Base-by-base conservation (phyloP, 1,140 invertebrate genomes). In the Parasteatoda tepidariorum region DNA sequence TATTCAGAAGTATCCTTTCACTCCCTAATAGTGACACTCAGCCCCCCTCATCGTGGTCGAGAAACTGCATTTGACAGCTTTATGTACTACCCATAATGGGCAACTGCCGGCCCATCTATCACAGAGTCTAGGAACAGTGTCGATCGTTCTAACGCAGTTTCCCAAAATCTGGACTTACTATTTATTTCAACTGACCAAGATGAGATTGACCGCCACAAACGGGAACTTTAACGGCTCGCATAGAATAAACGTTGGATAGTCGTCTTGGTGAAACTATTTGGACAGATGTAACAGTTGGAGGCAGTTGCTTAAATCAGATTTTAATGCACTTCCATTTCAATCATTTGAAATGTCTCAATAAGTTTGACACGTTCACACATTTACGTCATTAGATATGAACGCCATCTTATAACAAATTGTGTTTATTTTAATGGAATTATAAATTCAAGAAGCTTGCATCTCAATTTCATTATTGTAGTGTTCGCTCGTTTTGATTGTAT, bases 61-160 rank as follows among this genome's bases (percentile, higher is more conserved):
- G 26, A 61, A 38, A 64, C 74, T 76, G 74, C 38, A 41, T 31
- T 31, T 76, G 74, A 76, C 74, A 76, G 74, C 74, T 76, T 76
- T 76, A 76, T 76, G 74, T 66, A 30, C 61, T 41, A 26, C 41
- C 74, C 74, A 76, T 76, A 76, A 76, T 64, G 61, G 74, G 59
- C 61, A 33, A 66, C 59, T 76, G 74, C 59, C 64, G 41, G 74
- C 59, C 74, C 33, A 76, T 76, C 74, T 38, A 76, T 76, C 74
- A 76, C 74, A 13, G 33, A 66, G n/a, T 30, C 41, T 59, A 54
- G 61, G 71, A 55, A 74, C 71, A 74, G 61, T 74, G 71, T 74
- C 28, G 68, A 71, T 71, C 68, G 41, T 55, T 71, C 48, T 24
- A 71, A 71, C 68, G 55, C 68, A 71, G 41, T 71, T 55, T 71